phyloP scores from a whole-genome alignment of 2,113 vertebrate species.

The Asarcornis scutulata region DNA sequence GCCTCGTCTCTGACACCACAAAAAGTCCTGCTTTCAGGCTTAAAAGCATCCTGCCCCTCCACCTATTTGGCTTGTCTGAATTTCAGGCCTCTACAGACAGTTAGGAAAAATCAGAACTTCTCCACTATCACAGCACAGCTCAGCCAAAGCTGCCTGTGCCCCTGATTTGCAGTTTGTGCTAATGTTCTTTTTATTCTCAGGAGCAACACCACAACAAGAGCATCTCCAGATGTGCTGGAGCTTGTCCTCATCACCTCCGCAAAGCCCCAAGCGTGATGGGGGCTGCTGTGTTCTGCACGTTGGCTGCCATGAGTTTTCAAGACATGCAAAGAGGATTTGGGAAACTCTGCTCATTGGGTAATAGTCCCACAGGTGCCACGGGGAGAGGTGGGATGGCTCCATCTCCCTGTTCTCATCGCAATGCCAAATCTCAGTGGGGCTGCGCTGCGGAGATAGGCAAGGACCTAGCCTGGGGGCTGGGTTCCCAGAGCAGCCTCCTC shows the following conservation, averaged over 20 bases:
- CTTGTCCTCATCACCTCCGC: fast-evolving
- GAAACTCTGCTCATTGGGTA: background rate
- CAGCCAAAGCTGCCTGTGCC: background rate
- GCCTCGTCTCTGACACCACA: background rate
- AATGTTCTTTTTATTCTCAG: background rate
- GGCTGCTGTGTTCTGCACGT: background rate
- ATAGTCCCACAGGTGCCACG: background rate
- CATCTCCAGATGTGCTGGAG: background rate
- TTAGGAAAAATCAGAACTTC: background rate
- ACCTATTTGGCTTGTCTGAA: background rate
- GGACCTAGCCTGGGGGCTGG: background rate
- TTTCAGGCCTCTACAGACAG: background rate
- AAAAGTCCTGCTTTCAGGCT: background rate
- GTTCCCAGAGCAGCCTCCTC: slow-evolving; percentile 31
- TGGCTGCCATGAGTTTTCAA: background rate
- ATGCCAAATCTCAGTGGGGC: background rate
- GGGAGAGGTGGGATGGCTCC: slow-evolving; percentile 7
- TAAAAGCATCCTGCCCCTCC: background rate
- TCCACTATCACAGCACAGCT: background rate
- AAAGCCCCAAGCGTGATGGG: fast-evolving
- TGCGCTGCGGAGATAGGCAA: background rate
- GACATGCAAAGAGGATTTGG: background rate
- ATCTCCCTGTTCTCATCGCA: background rate
- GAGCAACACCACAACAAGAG: background rate
- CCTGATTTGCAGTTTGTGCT: background rate